These are phyloP conservation scores for Enoplosus armatus DNA, from an alignment of 2,797 vertebrate species.

Conservation along the genomic window DNA sequence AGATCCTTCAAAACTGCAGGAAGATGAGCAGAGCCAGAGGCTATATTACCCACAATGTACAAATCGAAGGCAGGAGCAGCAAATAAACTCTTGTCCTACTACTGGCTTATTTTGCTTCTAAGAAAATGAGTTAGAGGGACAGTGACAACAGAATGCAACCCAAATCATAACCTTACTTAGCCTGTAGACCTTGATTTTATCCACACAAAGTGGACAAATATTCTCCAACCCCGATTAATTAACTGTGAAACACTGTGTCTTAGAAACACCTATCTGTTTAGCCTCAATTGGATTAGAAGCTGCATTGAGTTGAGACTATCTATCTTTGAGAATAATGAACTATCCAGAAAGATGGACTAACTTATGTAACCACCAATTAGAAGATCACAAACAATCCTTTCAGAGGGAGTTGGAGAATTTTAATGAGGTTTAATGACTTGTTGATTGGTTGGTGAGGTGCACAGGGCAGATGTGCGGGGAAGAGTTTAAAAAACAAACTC, in stretches of 20 bases:
- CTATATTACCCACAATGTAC: constrained; percentile 21
- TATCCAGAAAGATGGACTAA: constrained; percentile 75
- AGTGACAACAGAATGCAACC: constrained; percentile 1
- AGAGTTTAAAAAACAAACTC: constrained; percentile 54
- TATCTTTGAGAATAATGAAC: constrained; percentile 77
- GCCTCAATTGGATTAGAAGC: constrained; percentile 64
- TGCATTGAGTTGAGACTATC: constrained; percentile 51
- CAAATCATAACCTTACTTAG: constrained; percentile 24
- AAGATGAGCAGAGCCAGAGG: constrained; percentile 12
- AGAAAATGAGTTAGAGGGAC: constrained; percentile 22
- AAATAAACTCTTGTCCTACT: constrained; percentile 26
- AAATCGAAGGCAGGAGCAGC: constrained; percentile 31
- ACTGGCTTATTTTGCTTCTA: constrained; percentile 5
- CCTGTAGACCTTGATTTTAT: constrained; percentile 22
- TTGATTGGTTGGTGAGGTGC: constrained; percentile 54
- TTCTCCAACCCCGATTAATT: constrained; percentile 52
- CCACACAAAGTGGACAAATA: constrained; percentile 8
- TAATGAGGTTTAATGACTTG: constrained; percentile 73
- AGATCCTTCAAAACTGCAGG: not conserved
- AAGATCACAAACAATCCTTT: constrained; percentile 71
- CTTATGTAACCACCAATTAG: constrained; percentile 81
- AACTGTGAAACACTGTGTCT: constrained; percentile 59
- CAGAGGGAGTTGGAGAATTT: constrained; percentile 57
- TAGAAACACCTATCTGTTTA: constrained; percentile 62
- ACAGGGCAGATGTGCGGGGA: constrained; percentile 45